phyloP scores from a whole-genome alignment of 2,113 vertebrate species.

The Carettochelys insculpta region DNA sequence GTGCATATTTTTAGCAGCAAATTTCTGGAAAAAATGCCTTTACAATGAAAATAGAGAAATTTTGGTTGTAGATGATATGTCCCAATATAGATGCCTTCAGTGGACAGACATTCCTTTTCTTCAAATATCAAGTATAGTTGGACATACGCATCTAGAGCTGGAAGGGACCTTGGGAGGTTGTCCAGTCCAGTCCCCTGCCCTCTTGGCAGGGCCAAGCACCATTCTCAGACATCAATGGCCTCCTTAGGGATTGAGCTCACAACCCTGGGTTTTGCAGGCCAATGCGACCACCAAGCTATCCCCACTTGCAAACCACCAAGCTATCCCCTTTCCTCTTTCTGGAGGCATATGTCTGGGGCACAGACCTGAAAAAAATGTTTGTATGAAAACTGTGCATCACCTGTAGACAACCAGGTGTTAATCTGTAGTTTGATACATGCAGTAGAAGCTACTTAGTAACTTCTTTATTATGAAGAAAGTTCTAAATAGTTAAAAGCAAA shows the following conservation, averaged over 20 bases:
- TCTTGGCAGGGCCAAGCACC: too few species aligned
- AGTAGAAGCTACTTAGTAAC: constrained; percentile 12
- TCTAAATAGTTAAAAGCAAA: not conserved
- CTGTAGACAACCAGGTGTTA: not conserved
- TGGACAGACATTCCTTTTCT: not conserved
- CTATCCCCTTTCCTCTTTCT: too few species aligned
- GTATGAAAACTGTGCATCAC: too few species aligned
- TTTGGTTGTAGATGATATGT: not conserved
- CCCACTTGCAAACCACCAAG: too few species aligned
- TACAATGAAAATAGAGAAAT: not conserved
- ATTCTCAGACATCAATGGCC: too few species aligned
- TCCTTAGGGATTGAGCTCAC: too few species aligned
- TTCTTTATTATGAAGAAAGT: not conserved
- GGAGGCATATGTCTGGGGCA: not conserved
- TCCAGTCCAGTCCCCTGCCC: too few species aligned
- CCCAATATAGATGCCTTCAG: not conserved
- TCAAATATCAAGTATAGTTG: too few species aligned
- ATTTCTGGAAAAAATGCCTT: not conserved
- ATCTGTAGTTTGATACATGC: not conserved
- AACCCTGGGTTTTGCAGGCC: too few species aligned
- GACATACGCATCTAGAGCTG: too few species aligned
- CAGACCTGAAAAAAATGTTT: not conserved
- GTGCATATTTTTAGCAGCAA: not conserved
- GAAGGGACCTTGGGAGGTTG: too few species aligned
- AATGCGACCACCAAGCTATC: too few species aligned